A percentile compares a stretch with the other conserved stretches of the same genome.
Conservation (phyloP, 2,888 invertebrate genomes). For the Magallana nippona region DNA sequence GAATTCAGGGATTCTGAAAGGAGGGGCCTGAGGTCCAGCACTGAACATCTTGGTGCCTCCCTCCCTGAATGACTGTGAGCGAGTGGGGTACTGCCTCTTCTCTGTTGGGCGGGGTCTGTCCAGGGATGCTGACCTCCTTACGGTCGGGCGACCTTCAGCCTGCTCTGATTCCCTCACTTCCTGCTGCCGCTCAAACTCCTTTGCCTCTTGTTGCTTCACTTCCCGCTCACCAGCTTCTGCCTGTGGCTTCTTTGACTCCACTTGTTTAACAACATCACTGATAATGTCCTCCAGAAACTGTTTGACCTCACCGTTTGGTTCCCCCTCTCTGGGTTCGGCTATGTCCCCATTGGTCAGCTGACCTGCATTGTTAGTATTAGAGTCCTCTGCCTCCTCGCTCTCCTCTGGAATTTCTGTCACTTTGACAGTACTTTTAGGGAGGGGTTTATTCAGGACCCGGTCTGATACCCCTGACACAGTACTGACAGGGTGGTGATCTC, state of each 20-base stretch:
- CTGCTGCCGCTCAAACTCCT: constrained; percentile 34
- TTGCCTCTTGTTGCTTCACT: background rate
- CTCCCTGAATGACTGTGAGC: constrained; percentile 56
- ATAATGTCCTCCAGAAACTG: constrained; percentile 20
- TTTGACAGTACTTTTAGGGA: constrained; percentile 71
- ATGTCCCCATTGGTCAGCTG: constrained; percentile 30
- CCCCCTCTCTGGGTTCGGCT: background rate
- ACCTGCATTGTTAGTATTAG: constrained; percentile 31
- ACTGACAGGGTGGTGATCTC: constrained; percentile 95
- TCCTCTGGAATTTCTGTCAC: constrained; percentile 71
- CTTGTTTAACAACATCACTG: constrained; percentile 8
- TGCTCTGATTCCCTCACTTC: constrained; percentile 39
- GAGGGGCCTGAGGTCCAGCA: constrained; percentile 79
- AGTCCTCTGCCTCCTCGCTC: constrained; percentile 17
- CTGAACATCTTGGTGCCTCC: constrained; percentile 72
- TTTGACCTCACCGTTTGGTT: constrained; percentile 1
- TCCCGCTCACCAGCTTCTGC: constrained; percentile 22
- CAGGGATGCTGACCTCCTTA: constrained; percentile 45
- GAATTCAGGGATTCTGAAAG: constrained; percentile 99
- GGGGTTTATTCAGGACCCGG: constrained; percentile 57
- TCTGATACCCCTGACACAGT: constrained; percentile 90
- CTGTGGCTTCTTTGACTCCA: constrained; percentile 24
- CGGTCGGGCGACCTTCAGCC: constrained; percentile 42
- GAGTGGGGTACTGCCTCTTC: constrained; percentile 47
- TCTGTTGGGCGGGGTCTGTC: constrained; percentile 39